Conservation (phyloP, 2,888 invertebrate species). For the Tortrix viridana region DNA sequence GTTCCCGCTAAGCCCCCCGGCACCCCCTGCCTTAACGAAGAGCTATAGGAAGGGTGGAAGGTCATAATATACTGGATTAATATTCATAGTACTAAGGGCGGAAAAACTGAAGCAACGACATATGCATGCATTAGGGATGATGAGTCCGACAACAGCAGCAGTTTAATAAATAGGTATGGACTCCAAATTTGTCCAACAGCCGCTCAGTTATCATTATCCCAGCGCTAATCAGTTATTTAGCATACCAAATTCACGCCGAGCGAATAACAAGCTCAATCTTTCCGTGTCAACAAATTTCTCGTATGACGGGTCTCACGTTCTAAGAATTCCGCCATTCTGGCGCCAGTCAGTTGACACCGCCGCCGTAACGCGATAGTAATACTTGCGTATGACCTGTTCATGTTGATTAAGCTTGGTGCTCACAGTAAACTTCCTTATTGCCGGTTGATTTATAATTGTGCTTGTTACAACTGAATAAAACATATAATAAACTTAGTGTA, state of each 20-base stretch:
- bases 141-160: constrained; percentile 53
- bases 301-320: constrained; percentile 61
- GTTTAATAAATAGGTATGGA: constrained; percentile 54
- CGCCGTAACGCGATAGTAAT: constrained; percentile 31
- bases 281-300: constrained; percentile 50
- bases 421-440: constrained; percentile 26
- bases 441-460: not conserved
- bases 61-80: constrained; percentile 55
- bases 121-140: constrained; percentile 82
- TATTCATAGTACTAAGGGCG: constrained; percentile 73
- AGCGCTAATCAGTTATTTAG: constrained; percentile 23
- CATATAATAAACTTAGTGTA: not conserved
- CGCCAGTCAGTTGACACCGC: constrained; percentile 72
- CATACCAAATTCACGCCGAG: constrained; percentile 21
- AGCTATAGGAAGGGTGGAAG: constrained; percentile 42
- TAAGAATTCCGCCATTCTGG: constrained; percentile 66
- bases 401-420: constrained; percentile 32
- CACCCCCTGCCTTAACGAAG: constrained; percentile 23
- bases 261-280: constrained; percentile 39
- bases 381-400: constrained; percentile 35
- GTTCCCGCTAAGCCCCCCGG: constrained; percentile 23
- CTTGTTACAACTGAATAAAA: not conserved
- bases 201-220: constrained; percentile 13
- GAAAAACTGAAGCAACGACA: constrained; percentile 77
- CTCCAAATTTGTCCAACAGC: constrained; percentile 52